A percentile compares a stretch with the other conserved stretches of the same genome.
phyloP scores from a whole-genome alignment of 53 echinoderm and acorn worm genomes.

The Arbacia lixula region DNA sequence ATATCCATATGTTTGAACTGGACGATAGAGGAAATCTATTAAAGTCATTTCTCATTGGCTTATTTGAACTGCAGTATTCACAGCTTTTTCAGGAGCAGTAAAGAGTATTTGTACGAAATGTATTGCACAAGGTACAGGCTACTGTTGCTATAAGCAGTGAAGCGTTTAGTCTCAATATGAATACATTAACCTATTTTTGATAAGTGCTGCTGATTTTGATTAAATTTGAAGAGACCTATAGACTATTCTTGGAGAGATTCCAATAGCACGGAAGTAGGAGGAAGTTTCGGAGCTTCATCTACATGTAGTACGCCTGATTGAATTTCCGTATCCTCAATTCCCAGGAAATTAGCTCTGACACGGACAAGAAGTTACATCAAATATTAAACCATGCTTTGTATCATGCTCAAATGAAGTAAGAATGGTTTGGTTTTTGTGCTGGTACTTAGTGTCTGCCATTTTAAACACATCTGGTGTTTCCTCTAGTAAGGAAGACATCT shows the following conservation, averaged over 20 bases:
- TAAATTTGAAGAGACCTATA: too few species aligned
- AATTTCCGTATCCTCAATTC: constrained; percentile 18
- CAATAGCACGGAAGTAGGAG: constrained; percentile 3
- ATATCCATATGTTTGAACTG: too few species aligned
- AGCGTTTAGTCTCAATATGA: too few species aligned
- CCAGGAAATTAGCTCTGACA: constrained; percentile 30
- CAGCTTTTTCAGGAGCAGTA: too few species aligned
- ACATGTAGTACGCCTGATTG: constrained; percentile 20
- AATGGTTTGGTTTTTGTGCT: constrained; percentile 10
- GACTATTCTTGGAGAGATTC: constrained; percentile 8
- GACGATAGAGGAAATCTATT: too few species aligned
- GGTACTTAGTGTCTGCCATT: background rate
- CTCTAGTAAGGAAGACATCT: background rate
- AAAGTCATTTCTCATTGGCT: too few species aligned
- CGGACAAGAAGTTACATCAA: constrained; percentile 35
- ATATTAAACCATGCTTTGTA: constrained; percentile 26
- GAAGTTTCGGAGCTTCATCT: background rate
- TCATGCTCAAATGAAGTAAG: constrained; percentile 7
- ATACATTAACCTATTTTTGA: too few species aligned
- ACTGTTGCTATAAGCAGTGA: too few species aligned
- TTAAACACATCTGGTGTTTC: constrained; percentile 17
- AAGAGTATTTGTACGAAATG: too few species aligned
- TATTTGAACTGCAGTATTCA: too few species aligned
- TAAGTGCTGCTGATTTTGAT: too few species aligned
- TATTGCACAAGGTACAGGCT: too few species aligned